These are phyloP conservation scores for Umimayanthus kanabou DNA, from an alignment of 92 coral and sea anemone species.

Conservation along the genomic window DNA sequence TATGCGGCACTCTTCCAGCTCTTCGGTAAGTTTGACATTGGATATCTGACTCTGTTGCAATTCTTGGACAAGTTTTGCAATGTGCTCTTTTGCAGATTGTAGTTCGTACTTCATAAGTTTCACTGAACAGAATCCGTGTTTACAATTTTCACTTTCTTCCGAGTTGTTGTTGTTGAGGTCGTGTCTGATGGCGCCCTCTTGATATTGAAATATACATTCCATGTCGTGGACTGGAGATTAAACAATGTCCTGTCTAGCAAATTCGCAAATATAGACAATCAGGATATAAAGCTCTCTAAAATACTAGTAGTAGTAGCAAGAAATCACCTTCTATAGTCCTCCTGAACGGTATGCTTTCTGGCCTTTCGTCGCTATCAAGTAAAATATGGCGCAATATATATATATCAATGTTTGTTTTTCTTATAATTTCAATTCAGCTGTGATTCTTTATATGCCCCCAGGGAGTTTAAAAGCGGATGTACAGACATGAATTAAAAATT, in stretches of 20 bases:
- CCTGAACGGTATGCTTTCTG: neutral
- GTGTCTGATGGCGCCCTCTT: neutral
- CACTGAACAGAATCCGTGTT: neutral
- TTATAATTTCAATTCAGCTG: neutral
- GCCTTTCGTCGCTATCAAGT: neutral
- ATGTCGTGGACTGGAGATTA: neutral
- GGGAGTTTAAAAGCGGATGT: constrained; percentile 2
- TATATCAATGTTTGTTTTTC: neutral
- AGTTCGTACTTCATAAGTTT: neutral
- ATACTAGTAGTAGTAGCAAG: neutral
- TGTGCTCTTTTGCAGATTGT: neutral
- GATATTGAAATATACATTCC: neutral
- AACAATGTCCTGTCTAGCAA: neutral
- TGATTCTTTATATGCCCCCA: neutral
- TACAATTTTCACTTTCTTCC: neutral
- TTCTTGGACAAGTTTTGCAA: neutral
- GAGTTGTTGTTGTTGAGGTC: constrained; percentile 13
- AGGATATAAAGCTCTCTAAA: neutral
- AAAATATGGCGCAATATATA: neutral
- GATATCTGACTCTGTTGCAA: constrained; percentile 14
- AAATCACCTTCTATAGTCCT: neutral
- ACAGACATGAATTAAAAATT: neutral
- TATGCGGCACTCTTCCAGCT: constrained; percentile 2
- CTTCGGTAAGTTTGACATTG: constrained; percentile 2
- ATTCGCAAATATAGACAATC: neutral